phyloP scores from a whole-genome alignment of 2,888 invertebrate species.

The Drosophila eohydei region DNA sequence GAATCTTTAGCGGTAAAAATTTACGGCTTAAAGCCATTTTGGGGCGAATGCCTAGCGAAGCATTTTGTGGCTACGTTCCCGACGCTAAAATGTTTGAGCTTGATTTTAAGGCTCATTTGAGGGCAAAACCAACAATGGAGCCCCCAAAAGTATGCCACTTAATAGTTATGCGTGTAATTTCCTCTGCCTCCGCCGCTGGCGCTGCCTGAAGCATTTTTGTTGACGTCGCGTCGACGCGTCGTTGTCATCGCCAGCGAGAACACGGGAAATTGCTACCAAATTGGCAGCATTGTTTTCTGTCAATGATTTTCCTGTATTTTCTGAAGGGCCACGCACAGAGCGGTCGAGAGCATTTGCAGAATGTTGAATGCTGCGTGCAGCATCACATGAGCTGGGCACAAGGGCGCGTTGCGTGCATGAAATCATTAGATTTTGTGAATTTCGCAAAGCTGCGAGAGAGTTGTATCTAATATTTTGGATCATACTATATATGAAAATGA shows the following conservation, averaged over 20 bases:
- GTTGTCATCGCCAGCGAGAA: slow-evolving; percentile 34
- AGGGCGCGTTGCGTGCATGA: slow-evolving; percentile 39
- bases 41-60: slow-evolving; percentile 6
- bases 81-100: slow-evolving; percentile 1
- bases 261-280: slow-evolving; percentile 77
- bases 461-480: slow-evolving; percentile 6
- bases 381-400: slow-evolving; percentile 34
- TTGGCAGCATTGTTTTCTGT: slow-evolving; percentile 76
- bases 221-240: slow-evolving; percentile 15
- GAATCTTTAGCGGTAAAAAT: not conserved
- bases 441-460: slow-evolving; percentile 23
- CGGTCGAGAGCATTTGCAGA: slow-evolving; percentile 10
- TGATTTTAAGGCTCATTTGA: slow-evolving; percentile 67
- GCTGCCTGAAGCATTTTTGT: slow-evolving; percentile 47
- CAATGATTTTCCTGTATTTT: slow-evolving; percentile 63
- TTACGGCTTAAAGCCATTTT: slow-evolving; percentile 32
- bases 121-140: slow-evolving; percentile 33
- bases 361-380: slow-evolving; percentile 16
- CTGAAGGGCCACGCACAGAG: not conserved
- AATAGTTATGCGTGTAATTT: slow-evolving; percentile 80
- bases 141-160: slow-evolving; percentile 63
- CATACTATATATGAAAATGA: not conserved
- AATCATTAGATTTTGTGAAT: slow-evolving; percentile 38
- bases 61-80: slow-evolving; percentile 20
- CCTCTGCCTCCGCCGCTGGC: slow-evolving; percentile 49